Evolutionary conservation across 2,797 vertebrate genomes (phyloP).

Genomic region (Limnodromus scolopaceus): DNA sequence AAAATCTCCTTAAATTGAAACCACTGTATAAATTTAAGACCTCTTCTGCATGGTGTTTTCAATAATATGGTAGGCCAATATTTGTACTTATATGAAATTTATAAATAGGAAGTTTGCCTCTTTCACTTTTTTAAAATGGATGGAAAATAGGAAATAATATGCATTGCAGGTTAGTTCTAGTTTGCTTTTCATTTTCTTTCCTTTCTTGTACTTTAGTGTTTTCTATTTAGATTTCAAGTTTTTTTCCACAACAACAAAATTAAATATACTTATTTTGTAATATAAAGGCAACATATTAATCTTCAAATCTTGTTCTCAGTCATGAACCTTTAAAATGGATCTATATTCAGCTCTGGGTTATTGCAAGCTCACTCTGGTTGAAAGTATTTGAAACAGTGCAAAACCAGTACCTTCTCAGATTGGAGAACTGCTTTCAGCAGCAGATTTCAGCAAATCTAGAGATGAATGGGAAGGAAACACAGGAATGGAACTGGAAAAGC

Average conservation of each 20-base stretch:
- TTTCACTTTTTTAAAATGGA: not conserved
- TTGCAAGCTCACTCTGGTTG: not conserved
- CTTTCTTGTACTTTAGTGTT: not conserved
- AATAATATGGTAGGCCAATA: not conserved
- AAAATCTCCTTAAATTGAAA: not conserved
- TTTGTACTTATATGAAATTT: not conserved
- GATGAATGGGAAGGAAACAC: not conserved
- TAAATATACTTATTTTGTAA: not conserved
- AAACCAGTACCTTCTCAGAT: not conserved
- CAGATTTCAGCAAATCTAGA: not conserved
- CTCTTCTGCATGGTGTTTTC: not conserved
- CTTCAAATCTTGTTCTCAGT: not conserved
- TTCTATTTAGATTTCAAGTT: not conserved
- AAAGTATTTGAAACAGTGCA: not conserved
- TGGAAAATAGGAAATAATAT: not conserved
- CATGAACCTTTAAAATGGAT: not conserved
- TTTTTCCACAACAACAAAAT: not conserved
- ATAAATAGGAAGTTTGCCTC: not conserved
- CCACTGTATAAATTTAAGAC: not conserved
- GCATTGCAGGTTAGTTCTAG: not conserved
- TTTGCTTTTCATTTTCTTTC: not conserved
- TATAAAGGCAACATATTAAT: not conserved
- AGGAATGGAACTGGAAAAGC: not conserved
- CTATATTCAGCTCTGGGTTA: not conserved
- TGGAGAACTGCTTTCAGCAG: not conserved